A percentile compares a stretch with the other conserved stretches of the same genome.
phyloP scores from a whole-genome alignment of 2,113 vertebrate species.

The Dendropsophus ebraccatus region DNA sequence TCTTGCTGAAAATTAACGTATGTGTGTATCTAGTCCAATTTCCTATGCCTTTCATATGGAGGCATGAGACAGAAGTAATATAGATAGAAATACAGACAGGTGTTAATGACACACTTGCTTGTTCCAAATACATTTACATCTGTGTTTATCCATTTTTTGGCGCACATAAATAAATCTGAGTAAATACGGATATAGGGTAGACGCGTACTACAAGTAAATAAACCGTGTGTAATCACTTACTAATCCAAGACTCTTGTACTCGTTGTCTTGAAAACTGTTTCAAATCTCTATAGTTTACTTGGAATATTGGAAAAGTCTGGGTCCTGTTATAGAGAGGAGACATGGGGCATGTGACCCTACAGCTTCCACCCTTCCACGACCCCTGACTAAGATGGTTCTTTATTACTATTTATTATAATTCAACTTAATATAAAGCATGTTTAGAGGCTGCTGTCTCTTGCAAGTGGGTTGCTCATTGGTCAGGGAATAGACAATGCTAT shows the following conservation, averaged over 20 bases:
- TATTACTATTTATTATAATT: too few species aligned
- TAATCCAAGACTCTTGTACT: not conserved
- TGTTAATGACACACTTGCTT: conserved; percentile 29
- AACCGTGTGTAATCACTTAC: conserved; percentile 2
- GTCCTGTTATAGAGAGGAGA: not conserved
- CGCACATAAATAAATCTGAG: conserved; percentile 4
- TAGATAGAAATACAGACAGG: conserved; percentile 25
- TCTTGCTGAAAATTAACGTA: not conserved
- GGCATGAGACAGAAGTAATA: conserved; percentile 6
- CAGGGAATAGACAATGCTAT: too few species aligned
- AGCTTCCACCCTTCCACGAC: too few species aligned
- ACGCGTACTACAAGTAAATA: not conserved
- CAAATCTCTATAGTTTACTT: not conserved
- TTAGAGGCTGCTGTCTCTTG: too few species aligned
- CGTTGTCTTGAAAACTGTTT: not conserved
- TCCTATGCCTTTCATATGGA: conserved; percentile 4
- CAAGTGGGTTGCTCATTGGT: too few species aligned
- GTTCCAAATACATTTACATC: conserved; percentile 26
- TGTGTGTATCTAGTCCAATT: not conserved
- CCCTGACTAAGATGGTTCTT: too few species aligned
- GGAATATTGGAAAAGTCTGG: not conserved
- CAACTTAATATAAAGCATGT: too few species aligned
- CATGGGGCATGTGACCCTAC: too few species aligned
- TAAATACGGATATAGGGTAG: not conserved
- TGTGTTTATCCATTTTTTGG: conserved; percentile 32